Conservation (phyloP, 92 coral and sea anemone genomes). For the Meandrina meandrites region DNA sequence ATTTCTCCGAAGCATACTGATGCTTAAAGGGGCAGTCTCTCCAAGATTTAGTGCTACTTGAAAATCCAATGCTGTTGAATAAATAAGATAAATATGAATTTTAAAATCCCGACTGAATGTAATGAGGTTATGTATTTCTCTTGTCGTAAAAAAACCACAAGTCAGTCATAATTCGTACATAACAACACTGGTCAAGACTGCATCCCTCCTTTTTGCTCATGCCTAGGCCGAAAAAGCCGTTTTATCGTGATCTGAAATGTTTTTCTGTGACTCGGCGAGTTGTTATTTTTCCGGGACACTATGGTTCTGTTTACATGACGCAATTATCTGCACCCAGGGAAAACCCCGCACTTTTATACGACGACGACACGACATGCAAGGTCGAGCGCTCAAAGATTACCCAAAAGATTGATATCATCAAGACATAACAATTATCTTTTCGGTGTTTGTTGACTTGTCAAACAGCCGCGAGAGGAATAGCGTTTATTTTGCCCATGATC, state of each 20-base stretch:
- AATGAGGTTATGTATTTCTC: too few species aligned
- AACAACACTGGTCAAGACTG: too few species aligned
- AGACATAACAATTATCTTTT: background rate
- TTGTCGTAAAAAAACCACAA: too few species aligned
- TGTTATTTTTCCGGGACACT: background rate
- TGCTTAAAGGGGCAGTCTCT: too few species aligned
- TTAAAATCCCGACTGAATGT: too few species aligned
- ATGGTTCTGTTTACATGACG: background rate
- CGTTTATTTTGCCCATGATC: background rate
- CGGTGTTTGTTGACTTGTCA: background rate
- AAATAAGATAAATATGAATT: too few species aligned
- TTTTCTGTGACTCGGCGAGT: background rate
- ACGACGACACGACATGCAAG: background rate
- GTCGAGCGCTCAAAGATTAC: background rate
- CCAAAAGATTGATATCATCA: background rate
- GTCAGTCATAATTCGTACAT: too few species aligned
- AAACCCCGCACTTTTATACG: background rate
- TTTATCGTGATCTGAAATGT: too few species aligned
- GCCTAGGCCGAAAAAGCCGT: background rate
- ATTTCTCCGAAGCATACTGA: too few species aligned
- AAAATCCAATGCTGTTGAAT: too few species aligned
- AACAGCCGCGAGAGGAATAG: background rate
- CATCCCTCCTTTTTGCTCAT: too few species aligned
- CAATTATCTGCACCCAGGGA: background rate
- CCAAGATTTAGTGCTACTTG: too few species aligned